These are phyloP conservation scores for Oryzias sinensis DNA, from an alignment of 2,797 vertebrate genomes.

Conservation along the genomic window DNA sequence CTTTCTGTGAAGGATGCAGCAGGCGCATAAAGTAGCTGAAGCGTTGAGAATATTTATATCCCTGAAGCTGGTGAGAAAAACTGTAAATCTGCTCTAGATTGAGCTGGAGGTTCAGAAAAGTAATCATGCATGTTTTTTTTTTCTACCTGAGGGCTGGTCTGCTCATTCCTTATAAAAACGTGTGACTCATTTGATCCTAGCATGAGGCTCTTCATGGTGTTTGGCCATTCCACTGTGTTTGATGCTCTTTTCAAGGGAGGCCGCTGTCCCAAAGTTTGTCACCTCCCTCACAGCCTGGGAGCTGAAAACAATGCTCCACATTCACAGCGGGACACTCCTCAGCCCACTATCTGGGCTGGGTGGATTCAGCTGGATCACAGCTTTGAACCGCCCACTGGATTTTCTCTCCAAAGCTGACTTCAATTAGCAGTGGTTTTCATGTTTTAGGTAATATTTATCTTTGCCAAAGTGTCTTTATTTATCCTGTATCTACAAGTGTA, in stretches of 20 bases:
- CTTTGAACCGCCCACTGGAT: slow-evolving; percentile 78
- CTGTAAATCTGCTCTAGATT: slow-evolving; percentile 33
- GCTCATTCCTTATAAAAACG: not conserved
- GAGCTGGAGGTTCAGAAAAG: not conserved
- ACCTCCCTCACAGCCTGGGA: slow-evolving; percentile 24
- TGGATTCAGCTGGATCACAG: slow-evolving; percentile 52
- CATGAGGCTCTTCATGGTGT: not conserved
- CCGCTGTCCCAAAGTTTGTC: slow-evolving; percentile 18
- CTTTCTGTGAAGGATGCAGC: slow-evolving; percentile 33
- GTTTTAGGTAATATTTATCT: slow-evolving; percentile 73
- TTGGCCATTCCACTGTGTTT: not conserved
- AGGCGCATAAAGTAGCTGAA: slow-evolving; percentile 31
- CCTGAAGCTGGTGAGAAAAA: slow-evolving; percentile 17
- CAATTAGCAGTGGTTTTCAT: slow-evolving; percentile 69
- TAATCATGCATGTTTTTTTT: no score
- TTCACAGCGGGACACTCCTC: slow-evolving; percentile 57
- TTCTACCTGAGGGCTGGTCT: no score
- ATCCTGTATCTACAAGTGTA: slow-evolving; percentile 6
- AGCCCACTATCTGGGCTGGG: slow-evolving; percentile 66
- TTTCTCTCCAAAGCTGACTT: slow-evolving; percentile 49
- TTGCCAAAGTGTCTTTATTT: slow-evolving; percentile 60
- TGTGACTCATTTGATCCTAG: slow-evolving; percentile 1
- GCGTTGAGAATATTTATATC: slow-evolving; percentile 37
- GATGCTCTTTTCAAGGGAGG: slow-evolving; percentile 31
- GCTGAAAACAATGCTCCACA: slow-evolving; percentile 66